Percentiles rank a stretch among this genome's conserved stretches.
phyloP scores from a whole-genome alignment of 2,113 vertebrate genomes.

The Hippocampus mohnikei region DNA sequence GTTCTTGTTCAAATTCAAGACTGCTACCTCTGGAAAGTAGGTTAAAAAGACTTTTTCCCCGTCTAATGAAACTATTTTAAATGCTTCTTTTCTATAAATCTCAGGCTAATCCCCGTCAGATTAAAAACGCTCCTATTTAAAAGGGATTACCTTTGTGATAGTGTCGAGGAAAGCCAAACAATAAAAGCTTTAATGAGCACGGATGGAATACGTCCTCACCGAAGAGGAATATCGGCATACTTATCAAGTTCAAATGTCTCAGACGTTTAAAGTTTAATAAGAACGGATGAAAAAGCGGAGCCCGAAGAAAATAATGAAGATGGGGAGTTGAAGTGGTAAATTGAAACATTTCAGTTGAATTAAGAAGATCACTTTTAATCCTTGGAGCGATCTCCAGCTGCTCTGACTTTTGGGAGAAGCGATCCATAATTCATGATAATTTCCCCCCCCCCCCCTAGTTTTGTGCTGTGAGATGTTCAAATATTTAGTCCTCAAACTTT shows the following conservation, averaged over 20 bases:
- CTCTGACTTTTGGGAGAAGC: not conserved
- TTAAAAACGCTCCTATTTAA: not conserved
- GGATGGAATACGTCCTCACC: not conserved
- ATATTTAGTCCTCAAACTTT: slow-evolving; percentile 7
- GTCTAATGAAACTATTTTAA: not conserved
- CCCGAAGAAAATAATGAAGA: not conserved
- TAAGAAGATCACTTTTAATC: not conserved
- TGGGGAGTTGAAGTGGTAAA: not conserved
- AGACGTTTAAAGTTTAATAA: not conserved
- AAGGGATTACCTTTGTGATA: slow-evolving; percentile 1
- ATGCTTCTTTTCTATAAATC: not conserved
- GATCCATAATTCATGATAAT: slow-evolving; percentile 5
- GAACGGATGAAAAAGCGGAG: not conserved
- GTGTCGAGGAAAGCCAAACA: not conserved
- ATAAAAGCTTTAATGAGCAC: not conserved
- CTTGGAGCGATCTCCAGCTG: not conserved
- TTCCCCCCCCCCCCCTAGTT: slow-evolving; percentile 1
- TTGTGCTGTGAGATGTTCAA: slow-evolving; percentile 11
- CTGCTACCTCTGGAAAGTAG: not conserved
- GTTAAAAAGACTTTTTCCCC: not conserved
- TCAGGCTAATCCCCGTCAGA: not conserved
- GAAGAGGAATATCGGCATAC: not conserved
- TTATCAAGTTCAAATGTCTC: not conserved
- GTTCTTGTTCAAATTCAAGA: not conserved
- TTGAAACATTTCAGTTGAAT: not conserved